Conservation (phyloP, 2,888 invertebrate genomes). For the Eupithecia inturbata region DNA sequence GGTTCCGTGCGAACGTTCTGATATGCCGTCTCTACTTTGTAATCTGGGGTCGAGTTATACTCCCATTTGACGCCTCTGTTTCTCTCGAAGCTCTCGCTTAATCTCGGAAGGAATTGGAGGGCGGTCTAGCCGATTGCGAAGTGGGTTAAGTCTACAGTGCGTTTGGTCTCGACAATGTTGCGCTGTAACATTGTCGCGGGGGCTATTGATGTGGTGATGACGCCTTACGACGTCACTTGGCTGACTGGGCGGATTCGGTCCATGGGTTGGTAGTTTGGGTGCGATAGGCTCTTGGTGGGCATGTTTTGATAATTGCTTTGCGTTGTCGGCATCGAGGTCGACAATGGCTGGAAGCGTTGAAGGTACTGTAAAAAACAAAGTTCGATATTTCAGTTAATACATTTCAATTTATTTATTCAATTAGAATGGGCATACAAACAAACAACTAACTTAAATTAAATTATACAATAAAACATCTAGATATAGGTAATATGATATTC, state of each 20-base stretch:
- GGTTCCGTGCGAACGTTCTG: conserved; percentile 70
- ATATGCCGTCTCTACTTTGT: conserved; percentile 67
- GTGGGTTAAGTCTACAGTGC: conserved; percentile 69
- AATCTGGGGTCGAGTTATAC: conserved; percentile 63
- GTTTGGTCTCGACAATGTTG: conserved; percentile 68
- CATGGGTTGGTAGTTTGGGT: conserved; percentile 59
- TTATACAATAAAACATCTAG: too few species aligned
- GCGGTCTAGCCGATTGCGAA: conserved; percentile 60
- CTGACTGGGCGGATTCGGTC: conserved; percentile 31
- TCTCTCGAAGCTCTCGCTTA: conserved; percentile 66
- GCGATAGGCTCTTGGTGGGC: conserved; percentile 75
- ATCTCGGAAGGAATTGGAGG: conserved; percentile 65
- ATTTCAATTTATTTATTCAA: too few species aligned
- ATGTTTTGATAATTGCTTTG: conserved; percentile 68
- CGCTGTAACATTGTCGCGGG: conserved; percentile 48
- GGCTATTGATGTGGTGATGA: conserved; percentile 26
- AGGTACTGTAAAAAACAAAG: conserved; percentile 57
- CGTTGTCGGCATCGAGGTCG: conserved; percentile 70
- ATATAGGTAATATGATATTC: too few species aligned
- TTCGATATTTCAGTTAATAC: too few species aligned
- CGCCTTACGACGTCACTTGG: conserved; percentile 37
- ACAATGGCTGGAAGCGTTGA: conserved; percentile 75
- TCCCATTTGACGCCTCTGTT: conserved; percentile 64
- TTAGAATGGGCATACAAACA: too few species aligned
- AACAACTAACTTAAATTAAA: too few species aligned